Percentiles rank a stretch among this genome's conserved stretches.
These are phyloP conservation scores for Blastobasis lacticolella DNA, from an alignment of 2,888 invertebrate species.

Conservation along the genomic window DNA sequence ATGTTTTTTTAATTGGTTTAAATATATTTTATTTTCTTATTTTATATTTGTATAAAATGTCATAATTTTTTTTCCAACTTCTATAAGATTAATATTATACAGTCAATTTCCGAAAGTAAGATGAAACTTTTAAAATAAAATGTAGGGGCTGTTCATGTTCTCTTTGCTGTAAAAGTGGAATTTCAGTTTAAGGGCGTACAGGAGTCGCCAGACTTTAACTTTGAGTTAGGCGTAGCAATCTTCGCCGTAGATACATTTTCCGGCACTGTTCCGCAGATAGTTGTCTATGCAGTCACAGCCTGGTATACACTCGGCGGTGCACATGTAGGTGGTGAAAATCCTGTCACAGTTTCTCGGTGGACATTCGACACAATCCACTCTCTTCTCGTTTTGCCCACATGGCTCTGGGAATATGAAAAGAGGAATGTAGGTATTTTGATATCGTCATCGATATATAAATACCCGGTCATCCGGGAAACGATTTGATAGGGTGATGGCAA, in stretches of 20 bases:
- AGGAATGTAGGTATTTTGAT: not conserved
- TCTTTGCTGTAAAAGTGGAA: no score
- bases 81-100: no score
- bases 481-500: no score
- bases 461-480: not conserved
- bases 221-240: constrained; percentile 11
- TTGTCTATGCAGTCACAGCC: constrained; percentile 18
- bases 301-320: constrained; percentile 3
- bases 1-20: no score
- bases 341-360: constrained; percentile 2
- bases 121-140: no score
- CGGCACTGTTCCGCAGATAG: constrained; percentile 14
- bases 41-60: no score
- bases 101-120: no score
- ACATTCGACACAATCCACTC: not conserved
- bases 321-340: not conserved
- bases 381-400: constrained; percentile 2
- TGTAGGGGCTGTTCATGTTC: no score
- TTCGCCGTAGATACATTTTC: constrained; percentile 13
- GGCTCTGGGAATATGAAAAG: not conserved
- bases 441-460: not conserved
- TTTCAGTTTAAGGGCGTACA: no score
- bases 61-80: no score
- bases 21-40: no score
- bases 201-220: no score